Conservation (phyloP, 1,140 invertebrate genomes). For the Dendroctonus valens region DNA sequence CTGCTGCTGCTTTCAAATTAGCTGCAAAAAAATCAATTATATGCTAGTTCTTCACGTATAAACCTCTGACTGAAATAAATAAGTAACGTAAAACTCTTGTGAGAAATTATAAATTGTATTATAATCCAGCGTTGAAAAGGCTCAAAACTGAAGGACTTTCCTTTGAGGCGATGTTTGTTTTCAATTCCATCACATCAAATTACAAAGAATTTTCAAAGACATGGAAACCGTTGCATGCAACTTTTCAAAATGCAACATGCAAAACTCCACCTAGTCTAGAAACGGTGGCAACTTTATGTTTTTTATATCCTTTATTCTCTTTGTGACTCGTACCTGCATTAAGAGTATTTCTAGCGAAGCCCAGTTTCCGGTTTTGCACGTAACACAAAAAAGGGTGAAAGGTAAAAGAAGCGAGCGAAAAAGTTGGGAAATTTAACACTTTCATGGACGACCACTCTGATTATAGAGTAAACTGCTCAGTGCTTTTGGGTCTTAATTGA, state of each 20-base stretch:
- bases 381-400: slow-evolving; percentile 7
- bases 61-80: not conserved
- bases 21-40: too few species aligned
- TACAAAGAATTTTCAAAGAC: not conserved
- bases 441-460: slow-evolving; percentile 28
- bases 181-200: slow-evolving; percentile 3
- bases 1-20: too few species aligned
- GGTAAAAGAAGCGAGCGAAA: not conserved
- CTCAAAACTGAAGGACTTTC: too few species aligned
- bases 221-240: slow-evolving; percentile 7
- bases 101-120: not conserved
- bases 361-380: not conserved
- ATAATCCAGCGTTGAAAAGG: too few species aligned
- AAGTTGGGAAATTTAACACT: slow-evolving; percentile 32
- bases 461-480: slow-evolving; percentile 31
- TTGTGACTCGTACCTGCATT: not conserved
- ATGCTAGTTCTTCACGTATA: not conserved
- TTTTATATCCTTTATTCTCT: not conserved
- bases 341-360: not conserved
- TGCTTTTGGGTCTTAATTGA: slow-evolving; percentile 31
- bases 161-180: not conserved
- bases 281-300: not conserved
- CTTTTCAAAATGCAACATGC: not conserved
- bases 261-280: not conserved
- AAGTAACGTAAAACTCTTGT: not conserved